phyloP scores from a whole-genome alignment of 2,888 invertebrate species.

The Fragum sueziense region DNA sequence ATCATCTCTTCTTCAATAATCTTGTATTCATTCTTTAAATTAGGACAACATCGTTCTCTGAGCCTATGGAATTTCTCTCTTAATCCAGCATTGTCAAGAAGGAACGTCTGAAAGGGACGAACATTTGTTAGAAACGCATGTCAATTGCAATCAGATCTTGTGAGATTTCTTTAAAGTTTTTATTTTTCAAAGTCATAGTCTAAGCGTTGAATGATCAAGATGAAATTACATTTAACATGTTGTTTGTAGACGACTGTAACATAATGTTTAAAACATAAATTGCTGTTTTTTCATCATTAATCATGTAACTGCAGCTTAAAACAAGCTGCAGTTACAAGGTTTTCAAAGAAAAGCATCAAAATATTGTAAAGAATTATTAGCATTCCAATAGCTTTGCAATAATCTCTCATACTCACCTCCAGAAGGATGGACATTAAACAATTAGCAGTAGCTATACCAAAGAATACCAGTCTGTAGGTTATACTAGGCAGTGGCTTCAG shows the following conservation, averaged over 20 bases:
- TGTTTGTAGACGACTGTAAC: neutral
- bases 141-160: too few species aligned
- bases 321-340: too few species aligned
- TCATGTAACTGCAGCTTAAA: too few species aligned
- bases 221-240: neutral
- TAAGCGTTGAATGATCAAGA: neutral
- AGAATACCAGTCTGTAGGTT: conserved; percentile 85
- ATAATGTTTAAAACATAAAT: neutral
- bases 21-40: conserved; percentile 66
- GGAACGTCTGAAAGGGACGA: conserved; percentile 66
- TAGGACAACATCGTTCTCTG: conserved; percentile 55
- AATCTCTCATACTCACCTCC: conserved; percentile 79
- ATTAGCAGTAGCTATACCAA: conserved; percentile 84
- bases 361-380: neutral
- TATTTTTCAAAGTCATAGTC: neutral
- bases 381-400: neutral
- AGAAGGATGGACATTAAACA: conserved; percentile 83
- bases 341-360: neutral
- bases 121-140: neutral
- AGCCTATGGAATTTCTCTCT: conserved; percentile 57
- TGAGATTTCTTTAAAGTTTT: too few species aligned
- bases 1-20: conserved; percentile 75
- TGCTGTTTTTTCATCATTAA: neutral
- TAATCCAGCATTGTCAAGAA: conserved; percentile 69
- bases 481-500: conserved; percentile 74